These are phyloP conservation scores for Atrina japonica DNA, from an alignment of 2,888 invertebrate genomes.

Conservation along the genomic window DNA sequence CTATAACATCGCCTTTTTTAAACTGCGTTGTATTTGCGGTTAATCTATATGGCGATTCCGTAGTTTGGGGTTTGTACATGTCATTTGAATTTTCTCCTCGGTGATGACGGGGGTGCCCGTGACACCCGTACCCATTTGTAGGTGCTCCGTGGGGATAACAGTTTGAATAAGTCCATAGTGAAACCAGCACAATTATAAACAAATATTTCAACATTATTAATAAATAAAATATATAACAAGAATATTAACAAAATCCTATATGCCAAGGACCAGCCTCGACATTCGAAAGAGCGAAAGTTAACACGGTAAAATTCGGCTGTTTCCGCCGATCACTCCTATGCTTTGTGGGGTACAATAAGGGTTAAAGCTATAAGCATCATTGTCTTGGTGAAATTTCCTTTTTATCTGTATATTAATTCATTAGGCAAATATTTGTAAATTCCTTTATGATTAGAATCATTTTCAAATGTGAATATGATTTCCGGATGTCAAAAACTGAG, in stretches of 20 bases:
- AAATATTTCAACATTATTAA: conserved; percentile 9
- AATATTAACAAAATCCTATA: conserved; percentile 16
- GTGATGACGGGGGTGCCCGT: conserved; percentile 26
- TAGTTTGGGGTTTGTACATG: conserved; percentile 23
- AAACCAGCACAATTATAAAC: background rate
- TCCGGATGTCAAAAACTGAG: too few species aligned
- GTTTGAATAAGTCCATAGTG: conserved; percentile 7
- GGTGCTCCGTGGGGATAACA: conserved; percentile 31
- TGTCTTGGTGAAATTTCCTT: too few species aligned
- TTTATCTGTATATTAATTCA: too few species aligned
- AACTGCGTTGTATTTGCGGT: conserved; percentile 33
- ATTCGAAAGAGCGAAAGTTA: conserved; percentile 28
- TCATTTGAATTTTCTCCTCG: conserved; percentile 21
- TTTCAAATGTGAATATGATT: too few species aligned
- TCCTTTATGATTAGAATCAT: too few species aligned
- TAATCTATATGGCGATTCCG: conserved; percentile 35
- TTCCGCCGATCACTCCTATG: conserved; percentile 1
- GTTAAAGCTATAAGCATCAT: background rate
- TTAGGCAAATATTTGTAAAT: too few species aligned
- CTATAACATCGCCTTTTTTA: conserved; percentile 37
- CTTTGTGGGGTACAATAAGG: background rate
- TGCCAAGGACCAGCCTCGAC: conserved; percentile 33
- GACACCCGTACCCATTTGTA: conserved; percentile 29
- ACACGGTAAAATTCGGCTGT: background rate
- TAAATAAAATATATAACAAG: background rate